These are phyloP conservation scores for Netta rufina DNA, from an alignment of 2,797 vertebrate species.

Conservation along the genomic window DNA sequence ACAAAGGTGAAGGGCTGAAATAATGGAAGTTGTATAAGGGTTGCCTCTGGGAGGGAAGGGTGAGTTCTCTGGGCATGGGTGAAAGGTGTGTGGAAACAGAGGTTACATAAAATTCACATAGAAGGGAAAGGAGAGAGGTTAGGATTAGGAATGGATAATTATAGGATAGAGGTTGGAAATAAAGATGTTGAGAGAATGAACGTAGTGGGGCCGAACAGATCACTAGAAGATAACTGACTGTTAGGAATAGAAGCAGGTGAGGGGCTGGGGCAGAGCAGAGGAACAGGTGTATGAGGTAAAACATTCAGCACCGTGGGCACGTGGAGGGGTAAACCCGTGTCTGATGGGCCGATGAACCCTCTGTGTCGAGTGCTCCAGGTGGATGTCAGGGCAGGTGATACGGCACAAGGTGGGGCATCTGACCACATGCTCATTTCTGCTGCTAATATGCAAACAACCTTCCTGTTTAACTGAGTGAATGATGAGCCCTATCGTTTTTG, in stretches of 20 bases:
- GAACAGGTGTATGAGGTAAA: background rate
- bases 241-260: background rate
- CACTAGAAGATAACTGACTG: background rate
- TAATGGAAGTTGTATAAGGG: background rate
- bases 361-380: background rate
- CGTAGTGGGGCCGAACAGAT: background rate
- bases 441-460: background rate
- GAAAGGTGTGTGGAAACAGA: background rate
- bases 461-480: background rate
- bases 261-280: background rate
- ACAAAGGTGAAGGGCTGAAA: constrained; percentile 28
- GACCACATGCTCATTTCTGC: background rate
- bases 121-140: background rate
- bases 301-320: background rate
- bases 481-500: constrained; percentile 8
- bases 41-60: background rate
- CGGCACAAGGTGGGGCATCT: background rate
- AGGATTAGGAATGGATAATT: background rate
- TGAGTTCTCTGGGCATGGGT: background rate
- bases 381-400: background rate
- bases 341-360: background rate
- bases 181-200: background rate
- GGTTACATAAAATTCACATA: background rate
- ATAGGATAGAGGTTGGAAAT: background rate
- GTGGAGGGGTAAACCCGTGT: background rate